phyloP scores from a whole-genome alignment of 2,113 vertebrate genomes.

The Rhombomys opimus region DNA sequence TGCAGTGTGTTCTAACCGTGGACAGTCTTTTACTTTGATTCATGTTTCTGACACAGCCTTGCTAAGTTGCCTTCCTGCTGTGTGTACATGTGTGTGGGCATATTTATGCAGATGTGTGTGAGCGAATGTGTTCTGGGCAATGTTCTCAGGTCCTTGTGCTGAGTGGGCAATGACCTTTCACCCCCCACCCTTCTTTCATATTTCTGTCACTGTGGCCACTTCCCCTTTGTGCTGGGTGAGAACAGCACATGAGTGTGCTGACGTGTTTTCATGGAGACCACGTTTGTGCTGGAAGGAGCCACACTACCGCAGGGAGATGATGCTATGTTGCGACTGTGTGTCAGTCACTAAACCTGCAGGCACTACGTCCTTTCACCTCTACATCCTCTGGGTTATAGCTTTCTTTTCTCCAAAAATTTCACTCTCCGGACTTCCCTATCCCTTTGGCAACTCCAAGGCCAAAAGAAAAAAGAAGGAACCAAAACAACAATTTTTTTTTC shows the following conservation, averaged over 20 bases:
- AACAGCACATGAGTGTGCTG: background rate
- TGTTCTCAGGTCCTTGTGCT: background rate
- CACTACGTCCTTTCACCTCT: background rate
- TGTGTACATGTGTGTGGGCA: background rate
- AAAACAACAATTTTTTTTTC: slow-evolving; percentile 48
- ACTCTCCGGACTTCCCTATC: background rate
- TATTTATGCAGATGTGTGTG: too few species aligned
- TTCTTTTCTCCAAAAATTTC: slow-evolving; percentile 21
- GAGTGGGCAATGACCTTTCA: background rate
- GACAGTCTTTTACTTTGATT: background rate
- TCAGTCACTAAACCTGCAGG: background rate
- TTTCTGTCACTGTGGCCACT: background rate
- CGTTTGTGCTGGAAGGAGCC: background rate
- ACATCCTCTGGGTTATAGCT: background rate
- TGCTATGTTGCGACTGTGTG: background rate
- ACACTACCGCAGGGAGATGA: background rate
- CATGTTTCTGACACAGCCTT: background rate
- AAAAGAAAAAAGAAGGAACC: background rate
- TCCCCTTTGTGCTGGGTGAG: background rate
- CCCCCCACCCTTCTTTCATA: background rate
- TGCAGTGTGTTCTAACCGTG: background rate
- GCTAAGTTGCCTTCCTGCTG: background rate
- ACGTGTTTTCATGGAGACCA: background rate
- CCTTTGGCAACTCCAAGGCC: background rate
- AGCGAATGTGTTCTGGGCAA: background rate